Base-by-base conservation (phyloP, 2,797 vertebrate genomes). In the Silurus lanzhouensis region DNA sequence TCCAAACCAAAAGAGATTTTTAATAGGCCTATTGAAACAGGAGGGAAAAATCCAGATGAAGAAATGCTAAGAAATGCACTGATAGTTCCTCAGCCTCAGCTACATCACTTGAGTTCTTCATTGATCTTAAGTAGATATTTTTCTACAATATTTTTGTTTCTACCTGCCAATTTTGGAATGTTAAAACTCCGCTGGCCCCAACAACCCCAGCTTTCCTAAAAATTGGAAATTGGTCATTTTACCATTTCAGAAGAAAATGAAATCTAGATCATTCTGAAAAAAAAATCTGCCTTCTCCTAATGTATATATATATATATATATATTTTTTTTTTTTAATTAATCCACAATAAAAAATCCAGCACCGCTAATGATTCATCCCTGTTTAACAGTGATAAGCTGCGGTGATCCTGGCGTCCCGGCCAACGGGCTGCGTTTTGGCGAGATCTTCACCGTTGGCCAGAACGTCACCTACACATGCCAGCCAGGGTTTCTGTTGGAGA, bases 401-500 rank as follows among this genome's bases (percentile, higher is more conserved):
- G 96, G 97, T 74, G 97, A 99, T 89, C 97, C 98, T 70, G 98
- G 98, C 46, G 87, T 96, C 61, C 96, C 97, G 64, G 97, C 97
- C 25, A 98, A 96, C 27, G 97, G 97, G 57, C 92, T 99, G 74
- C 93, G 96, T 92, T 95, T 97, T 0, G 97, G 97, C 55, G 97
- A 99, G 64, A 96, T 97, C 91, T 93, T 96, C 91, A 95, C 96
- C 0, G 96, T 99, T 91, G 96, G 97, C 88, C 97, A 97, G 90
- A 99, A 98, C 63, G 95, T 98, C 90, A 97, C 96, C 0, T 98
- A 97, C 14, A 90, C 94, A 84, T 99, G 98, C 93, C 97, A 99
- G 52, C 97, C 96, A 7, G 98, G 98, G 1, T 99, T 95, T 81
- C 92, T 94, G 75, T 96, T 97, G 96, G 95, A 96, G 61, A 91